Conservation (phyloP, 1,140 invertebrate genomes). For the Drosophila fuyamai region DNA sequence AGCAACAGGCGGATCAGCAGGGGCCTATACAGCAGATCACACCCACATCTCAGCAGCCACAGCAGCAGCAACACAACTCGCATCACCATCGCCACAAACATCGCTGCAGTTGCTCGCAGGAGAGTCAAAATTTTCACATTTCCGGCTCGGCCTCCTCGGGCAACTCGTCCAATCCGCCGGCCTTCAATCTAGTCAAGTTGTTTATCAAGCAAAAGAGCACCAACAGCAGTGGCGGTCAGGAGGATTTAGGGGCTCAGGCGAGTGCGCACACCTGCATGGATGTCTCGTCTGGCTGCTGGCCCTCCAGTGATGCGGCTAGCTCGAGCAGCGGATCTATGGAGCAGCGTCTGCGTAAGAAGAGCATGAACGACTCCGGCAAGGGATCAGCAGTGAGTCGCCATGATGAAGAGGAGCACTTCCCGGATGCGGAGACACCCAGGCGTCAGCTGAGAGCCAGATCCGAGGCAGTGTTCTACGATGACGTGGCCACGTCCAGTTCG, state of each 20-base stretch:
- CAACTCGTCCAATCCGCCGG: slow-evolving; percentile 81
- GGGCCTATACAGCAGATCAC: slow-evolving; percentile 28
- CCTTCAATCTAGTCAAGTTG: slow-evolving; percentile 93
- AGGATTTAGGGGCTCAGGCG: slow-evolving; percentile 64
- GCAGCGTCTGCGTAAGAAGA: slow-evolving; percentile 84
- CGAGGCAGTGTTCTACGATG: slow-evolving; percentile 73
- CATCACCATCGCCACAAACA: slow-evolving; percentile 73
- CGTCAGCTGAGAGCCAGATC: slow-evolving; percentile 53
- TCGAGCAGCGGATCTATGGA: slow-evolving; percentile 74
- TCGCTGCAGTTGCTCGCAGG: slow-evolving; percentile 84
- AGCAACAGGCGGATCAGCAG: slow-evolving; percentile 39
- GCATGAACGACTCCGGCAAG: slow-evolving; percentile 85
- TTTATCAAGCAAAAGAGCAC: slow-evolving; percentile 95
- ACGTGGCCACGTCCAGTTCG: slow-evolving; percentile 72
- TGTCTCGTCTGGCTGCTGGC: slow-evolving; percentile 88
- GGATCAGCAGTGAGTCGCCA: slow-evolving; percentile 85
- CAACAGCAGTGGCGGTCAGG: slow-evolving; percentile 86
- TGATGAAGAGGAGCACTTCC: slow-evolving; percentile 71
- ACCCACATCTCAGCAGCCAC: slow-evolving; percentile 32
- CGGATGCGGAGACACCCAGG: slow-evolving; percentile 53
- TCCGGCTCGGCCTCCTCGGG: slow-evolving; percentile 80
- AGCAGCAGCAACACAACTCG: slow-evolving; percentile 34
- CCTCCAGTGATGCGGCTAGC: slow-evolving; percentile 83
- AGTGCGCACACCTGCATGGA: slow-evolving; percentile 87
- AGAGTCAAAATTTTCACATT: slow-evolving; percentile 76